Conservation (phyloP, 2,888 invertebrate genomes). For the Diogma glabrata region DNA sequence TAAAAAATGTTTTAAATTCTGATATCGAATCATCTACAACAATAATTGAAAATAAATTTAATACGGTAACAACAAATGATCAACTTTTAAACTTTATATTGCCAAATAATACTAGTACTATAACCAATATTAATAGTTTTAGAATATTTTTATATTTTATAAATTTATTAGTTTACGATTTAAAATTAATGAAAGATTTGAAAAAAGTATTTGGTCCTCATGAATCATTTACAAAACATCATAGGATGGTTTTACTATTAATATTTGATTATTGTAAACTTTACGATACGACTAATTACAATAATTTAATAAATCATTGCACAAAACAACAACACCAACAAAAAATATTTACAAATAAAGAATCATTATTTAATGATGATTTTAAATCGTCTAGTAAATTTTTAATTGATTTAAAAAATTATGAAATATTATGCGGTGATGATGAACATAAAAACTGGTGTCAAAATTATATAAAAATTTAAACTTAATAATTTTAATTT, state of each 20-base stretch:
- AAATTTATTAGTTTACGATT: conserved; percentile 33
- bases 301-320: conserved; percentile 8
- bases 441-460: conserved; percentile 8
- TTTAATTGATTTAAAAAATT: conserved; percentile 3
- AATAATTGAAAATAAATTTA: background rate
- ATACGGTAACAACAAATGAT: conserved; percentile 15
- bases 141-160: conserved; percentile 35
- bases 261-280: conserved; percentile 31
- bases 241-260: conserved; percentile 33
- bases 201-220: conserved; percentile 30
- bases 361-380: background rate
- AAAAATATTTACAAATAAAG: too few species aligned
- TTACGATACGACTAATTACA: conserved; percentile 11
- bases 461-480: conserved; percentile 5
- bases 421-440: background rate
- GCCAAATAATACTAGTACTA: conserved; percentile 21
- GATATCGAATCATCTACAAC: background rate
- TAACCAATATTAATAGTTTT: conserved; percentile 24
- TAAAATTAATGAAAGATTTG: conserved; percentile 32
- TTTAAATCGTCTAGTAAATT: background rate
- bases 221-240: conserved; percentile 35
- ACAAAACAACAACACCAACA: too few species aligned
- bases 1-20: conserved; percentile 22
- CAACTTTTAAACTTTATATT: conserved; percentile 27
- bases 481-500: too few species aligned